A percentile compares a stretch with the other conserved stretches of the same genome.
phyloP scores from a whole-genome alignment of 2,113 vertebrate genomes.

The Anthoscopus minutus region DNA sequence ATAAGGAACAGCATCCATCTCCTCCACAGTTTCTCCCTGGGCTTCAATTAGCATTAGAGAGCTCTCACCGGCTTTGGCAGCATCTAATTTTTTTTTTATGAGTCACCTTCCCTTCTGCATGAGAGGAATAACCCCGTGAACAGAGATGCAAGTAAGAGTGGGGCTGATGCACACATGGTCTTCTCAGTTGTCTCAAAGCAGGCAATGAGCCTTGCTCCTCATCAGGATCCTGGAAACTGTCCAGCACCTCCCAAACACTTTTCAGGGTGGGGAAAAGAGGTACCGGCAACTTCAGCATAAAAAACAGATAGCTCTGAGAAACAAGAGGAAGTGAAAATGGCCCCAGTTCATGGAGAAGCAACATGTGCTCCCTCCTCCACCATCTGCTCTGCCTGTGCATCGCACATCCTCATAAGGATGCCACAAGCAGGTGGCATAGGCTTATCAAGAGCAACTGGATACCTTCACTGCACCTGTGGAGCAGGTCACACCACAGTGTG shows the following conservation, averaged over 20 bases:
- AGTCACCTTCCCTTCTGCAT: not conserved
- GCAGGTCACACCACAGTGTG: fast-evolving
- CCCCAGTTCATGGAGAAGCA: not conserved
- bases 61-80: not conserved
- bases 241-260: not conserved
- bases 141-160: not conserved
- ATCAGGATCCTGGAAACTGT: not conserved
- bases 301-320: not conserved
- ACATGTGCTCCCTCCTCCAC: not conserved
- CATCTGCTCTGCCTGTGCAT: not conserved
- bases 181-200: not conserved
- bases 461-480: fast-evolving
- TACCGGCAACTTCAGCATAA: not conserved
- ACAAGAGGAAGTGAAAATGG: not conserved
- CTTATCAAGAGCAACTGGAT: not conserved
- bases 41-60: not conserved
- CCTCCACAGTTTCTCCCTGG: not conserved
- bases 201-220: not conserved
- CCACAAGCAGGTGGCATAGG: not conserved
- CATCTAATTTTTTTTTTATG: not conserved
- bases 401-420: fast-evolving
- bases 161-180: not conserved
- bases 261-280: fast-evolving
- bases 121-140: not conserved
- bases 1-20: not conserved